Evolutionary conservation across 2,888 invertebrate genomes (phyloP).

Genomic region (Stenoptilia bipunctidactyla): DNA sequence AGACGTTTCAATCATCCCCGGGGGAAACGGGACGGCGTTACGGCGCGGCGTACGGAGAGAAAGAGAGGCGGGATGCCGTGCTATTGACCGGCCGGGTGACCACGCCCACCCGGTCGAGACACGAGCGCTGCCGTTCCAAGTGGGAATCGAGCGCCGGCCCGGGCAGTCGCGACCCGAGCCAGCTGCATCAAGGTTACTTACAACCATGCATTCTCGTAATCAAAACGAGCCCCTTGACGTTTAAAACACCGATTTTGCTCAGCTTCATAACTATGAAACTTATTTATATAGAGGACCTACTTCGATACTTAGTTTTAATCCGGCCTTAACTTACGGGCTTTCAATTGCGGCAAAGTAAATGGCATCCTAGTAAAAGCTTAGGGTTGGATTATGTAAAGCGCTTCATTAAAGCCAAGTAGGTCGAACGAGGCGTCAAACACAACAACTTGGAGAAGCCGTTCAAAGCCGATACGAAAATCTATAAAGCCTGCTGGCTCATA

Average conservation of each 20-base stretch:
- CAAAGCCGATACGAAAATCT: constrained; percentile 27
- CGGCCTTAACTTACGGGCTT: no score
- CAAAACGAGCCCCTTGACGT: no score
- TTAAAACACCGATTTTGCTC: no score
- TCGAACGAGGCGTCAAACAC: background rate
- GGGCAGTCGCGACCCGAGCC: constrained; percentile 54
- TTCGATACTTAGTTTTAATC: no score
- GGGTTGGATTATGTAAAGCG: background rate
- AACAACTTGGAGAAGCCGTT: constrained; percentile 6
- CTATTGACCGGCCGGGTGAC: constrained; percentile 68
- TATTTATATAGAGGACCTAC: no score
- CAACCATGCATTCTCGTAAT: no score
- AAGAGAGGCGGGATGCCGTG: constrained; percentile 51
- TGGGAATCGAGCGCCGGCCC: constrained; percentile 68
- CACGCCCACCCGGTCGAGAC: constrained; percentile 69
- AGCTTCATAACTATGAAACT: no score
- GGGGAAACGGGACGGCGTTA: constrained; percentile 42
- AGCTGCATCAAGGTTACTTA: constrained; percentile 51
- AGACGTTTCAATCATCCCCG: constrained; percentile 71
- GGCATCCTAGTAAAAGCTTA: background rate
- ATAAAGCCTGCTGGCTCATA: constrained; percentile 42
- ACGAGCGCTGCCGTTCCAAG: constrained; percentile 63
- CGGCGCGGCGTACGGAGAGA: constrained; percentile 24
- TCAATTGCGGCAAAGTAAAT: no score
- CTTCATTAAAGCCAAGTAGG: background rate